Base-by-base conservation (phyloP, 2,113 vertebrate genomes). In the Lepisosteus oculatus region DNA sequence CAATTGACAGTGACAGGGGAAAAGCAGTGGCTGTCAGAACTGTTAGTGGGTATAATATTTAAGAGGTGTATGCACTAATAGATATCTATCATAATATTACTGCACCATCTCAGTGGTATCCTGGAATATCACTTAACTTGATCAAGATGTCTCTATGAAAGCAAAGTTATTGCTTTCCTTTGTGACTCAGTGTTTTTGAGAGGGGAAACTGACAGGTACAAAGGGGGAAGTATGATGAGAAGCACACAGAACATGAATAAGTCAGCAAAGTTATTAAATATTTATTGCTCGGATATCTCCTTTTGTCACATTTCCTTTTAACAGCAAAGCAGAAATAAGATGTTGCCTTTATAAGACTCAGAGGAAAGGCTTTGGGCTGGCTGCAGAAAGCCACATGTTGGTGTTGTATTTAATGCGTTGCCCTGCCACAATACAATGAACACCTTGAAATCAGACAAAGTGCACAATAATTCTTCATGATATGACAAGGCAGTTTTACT, bases 1-100 rank as follows among this genome's bases (percentile, higher is more conserved):
- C 84, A 89, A 93, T 91, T 94, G 93, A 93, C 91, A 86, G 80
- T 90, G 89, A 94, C 89, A 86, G 86, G 84, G 85, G 82, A 84
- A 86, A 89, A 90, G 87, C 86, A 91, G 84, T 74, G 75, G 57
- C 88, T 93, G 90, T 93, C 91, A 92, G 82, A 89, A 88, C 84
- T 56, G 62, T 87, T 88, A 81, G 82, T 86, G 83, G 82, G 82
- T 83, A 75, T 78, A 84, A 83, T 87, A 84, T 89, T 91, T 76
- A 77, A 61, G 78, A 79, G 3, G 83, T 81, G 74, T 76, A 76
- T 13, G 8, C 14, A 55, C 78, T 86, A 87, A 88, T 85, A 87
- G 85, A 85, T 84, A 89, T 85, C 82, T 72, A 84, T 87, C 86
- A 87, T 78, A 86, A 86, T 85, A 81, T 77, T 83, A 69, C 71